Percentiles rank a stretch among this genome's conserved stretches.
Conservation (phyloP, 2,113 vertebrate genomes). For the Fregetta grallaria region DNA sequence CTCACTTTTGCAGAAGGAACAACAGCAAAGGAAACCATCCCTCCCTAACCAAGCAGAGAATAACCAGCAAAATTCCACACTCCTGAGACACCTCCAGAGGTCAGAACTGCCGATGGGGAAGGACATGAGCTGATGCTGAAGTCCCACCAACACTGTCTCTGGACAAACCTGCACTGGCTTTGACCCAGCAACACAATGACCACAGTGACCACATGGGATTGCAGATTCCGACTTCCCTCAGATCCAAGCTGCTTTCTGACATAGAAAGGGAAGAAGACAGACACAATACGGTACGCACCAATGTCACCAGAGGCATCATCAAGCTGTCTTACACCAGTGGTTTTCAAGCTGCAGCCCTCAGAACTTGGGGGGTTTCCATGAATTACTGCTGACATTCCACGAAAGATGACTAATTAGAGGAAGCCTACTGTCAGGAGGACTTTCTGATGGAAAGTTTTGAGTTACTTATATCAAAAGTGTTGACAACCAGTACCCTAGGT, state of each 20-base stretch:
- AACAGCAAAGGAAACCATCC: neutral
- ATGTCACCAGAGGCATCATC: neutral
- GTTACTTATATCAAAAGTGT: neutral
- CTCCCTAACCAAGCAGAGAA: neutral
- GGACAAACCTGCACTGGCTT: neutral
- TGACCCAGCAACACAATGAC: neutral
- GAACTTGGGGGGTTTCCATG: neutral
- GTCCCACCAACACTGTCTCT: neutral
- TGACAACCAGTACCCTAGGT: neutral
- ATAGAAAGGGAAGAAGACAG: neutral
- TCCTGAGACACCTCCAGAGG: neutral
- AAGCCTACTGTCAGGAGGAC: neutral
- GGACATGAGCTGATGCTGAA: neutral
- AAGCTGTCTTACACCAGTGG: neutral
- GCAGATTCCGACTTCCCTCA: neutral
- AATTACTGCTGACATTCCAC: neutral
- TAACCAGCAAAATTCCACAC: neutral
- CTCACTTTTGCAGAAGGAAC: neutral
- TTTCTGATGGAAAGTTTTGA: neutral
- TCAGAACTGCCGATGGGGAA: neutral
- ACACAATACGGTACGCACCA: neutral
- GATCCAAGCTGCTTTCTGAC: neutral
- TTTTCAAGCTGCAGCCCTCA: neutral
- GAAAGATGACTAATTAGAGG: neutral
- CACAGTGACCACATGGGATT: neutral